Base-by-base conservation (phyloP, 2,113 vertebrate species). In the Pipra filicauda region DNA sequence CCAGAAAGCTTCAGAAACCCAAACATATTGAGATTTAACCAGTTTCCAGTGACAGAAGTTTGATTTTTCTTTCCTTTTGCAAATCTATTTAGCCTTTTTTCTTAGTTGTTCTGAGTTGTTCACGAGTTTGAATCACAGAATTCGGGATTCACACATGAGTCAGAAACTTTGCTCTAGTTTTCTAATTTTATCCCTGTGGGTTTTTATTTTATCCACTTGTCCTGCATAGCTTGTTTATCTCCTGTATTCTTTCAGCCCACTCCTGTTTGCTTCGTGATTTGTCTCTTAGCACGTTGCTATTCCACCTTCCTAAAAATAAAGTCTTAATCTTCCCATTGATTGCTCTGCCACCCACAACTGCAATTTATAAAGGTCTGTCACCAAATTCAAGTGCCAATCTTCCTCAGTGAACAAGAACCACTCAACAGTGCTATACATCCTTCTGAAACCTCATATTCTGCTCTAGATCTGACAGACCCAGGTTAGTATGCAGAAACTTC, bases 221-320 rank as follows among this genome's bases (percentile, higher is more conserved):
- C n/a, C 72, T 90, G 51, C 39, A 21, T 8, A 64, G 19, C 43
- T 76, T 95, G 43, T 88, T 85, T 86, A 86, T 75, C 44, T 91
- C 55, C 55, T 69, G 31, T 64, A 39, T 67, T 92, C 55, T 52
- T 75, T 37, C 70, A 88, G 28, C 76, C 61, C 46, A 52, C 43
- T 91, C 71, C 39, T 69, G 49, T 70, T 91, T 90, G 59, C 64
- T 64, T 85, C 11, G 7, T 83, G 71, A 89, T 72, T 88, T 88
- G 9, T 70, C 52, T 91, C 73, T 81, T 58, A 48, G 28, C 75
- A 83, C 1, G 1, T n/a, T 73, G 71, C 49, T 76, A 20, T 93
- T 74, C 52, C 65, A 75, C 31, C 51, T 86, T 59, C 82, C 85
- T 84, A 92, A 91, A 90, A 86, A 95, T 73, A 88, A 44, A n/a